phyloP scores from a whole-genome alignment of 2,888 invertebrate genomes.

The Torymus auratus region DNA sequence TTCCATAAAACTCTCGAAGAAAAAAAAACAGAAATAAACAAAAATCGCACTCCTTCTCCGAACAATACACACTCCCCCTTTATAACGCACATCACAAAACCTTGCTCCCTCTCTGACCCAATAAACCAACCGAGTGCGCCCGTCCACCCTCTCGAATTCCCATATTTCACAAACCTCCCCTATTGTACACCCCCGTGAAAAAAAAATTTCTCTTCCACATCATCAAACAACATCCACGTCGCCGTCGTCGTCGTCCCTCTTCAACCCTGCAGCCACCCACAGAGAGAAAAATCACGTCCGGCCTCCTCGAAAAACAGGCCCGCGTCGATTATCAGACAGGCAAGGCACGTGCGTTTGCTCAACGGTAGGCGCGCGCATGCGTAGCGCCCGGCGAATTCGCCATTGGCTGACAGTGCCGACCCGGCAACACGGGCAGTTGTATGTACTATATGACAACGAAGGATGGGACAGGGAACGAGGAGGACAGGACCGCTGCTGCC shows the following conservation, averaged over 20 bases:
- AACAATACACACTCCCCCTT: too few relatives aligned
- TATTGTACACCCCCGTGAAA: background rate
- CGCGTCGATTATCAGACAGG: constrained; percentile 5
- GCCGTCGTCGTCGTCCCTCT: background rate
- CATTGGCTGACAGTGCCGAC: constrained; percentile 27
- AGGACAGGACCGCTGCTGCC: too few relatives aligned
- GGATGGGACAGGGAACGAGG: too few relatives aligned
- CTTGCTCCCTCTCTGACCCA: background rate
- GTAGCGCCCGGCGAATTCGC: constrained; percentile 32
- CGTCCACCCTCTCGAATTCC: too few relatives aligned
- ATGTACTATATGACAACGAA: too few relatives aligned
- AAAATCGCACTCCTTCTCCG: background rate
- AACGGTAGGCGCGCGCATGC: constrained; percentile 12
- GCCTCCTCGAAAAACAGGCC: background rate
- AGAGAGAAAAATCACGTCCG: background rate
- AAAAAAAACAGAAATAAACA: background rate
- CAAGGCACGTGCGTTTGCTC: constrained; percentile 32
- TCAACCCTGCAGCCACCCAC: background rate
- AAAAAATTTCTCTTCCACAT: background rate
- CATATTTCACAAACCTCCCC: too few relatives aligned
- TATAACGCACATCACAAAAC: background rate
- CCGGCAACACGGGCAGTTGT: constrained; percentile 19
- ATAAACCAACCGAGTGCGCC: too few relatives aligned
- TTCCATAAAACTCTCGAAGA: background rate
- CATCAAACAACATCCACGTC: background rate